A percentile compares a stretch with the other conserved stretches of the same genome.
phyloP scores from a whole-genome alignment of 1,140 invertebrate species.

The Armadillidium nasatum region DNA sequence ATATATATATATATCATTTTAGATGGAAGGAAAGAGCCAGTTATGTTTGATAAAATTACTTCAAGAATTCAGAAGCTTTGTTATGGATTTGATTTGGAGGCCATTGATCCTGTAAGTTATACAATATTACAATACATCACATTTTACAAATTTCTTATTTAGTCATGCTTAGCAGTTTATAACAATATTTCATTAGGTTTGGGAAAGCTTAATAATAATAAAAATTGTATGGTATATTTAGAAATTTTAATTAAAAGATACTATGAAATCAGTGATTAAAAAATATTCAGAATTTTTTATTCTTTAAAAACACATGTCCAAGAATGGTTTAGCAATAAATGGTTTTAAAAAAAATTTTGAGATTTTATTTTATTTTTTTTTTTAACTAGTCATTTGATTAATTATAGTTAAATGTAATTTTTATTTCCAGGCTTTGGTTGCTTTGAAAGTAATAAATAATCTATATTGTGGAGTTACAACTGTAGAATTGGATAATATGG shows the following conservation, averaged over 20 bases:
- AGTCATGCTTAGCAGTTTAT: no score
- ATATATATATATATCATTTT: slow-evolving; percentile 28
- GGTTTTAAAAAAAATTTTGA: no score
- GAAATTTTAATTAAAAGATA: no score
- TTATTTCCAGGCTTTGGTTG: slow-evolving; percentile 65
- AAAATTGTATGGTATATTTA: no score
- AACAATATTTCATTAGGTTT: no score
- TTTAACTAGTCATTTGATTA: neutral
- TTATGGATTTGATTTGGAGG: slow-evolving; percentile 92
- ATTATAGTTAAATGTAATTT: neutral
- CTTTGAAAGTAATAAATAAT: slow-evolving; percentile 83
- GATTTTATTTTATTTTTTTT: neutral
- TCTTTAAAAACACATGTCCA: no score
- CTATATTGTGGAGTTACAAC: slow-evolving; percentile 94
- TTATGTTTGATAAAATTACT: slow-evolving; percentile 97
- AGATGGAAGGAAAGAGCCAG: slow-evolving; percentile 84
- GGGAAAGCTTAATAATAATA: no score
- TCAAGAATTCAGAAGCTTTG: slow-evolving; percentile 91
- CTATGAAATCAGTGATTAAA: no score
- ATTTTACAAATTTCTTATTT: no score
- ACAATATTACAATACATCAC: neutral
- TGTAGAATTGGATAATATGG: slow-evolving; percentile 91
- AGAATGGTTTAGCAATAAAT: no score
- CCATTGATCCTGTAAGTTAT: slow-evolving; percentile 88
- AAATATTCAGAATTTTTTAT: no score